Conservation (phyloP, 1,140 invertebrate species). For the Diuraphis noxia region DNA sequence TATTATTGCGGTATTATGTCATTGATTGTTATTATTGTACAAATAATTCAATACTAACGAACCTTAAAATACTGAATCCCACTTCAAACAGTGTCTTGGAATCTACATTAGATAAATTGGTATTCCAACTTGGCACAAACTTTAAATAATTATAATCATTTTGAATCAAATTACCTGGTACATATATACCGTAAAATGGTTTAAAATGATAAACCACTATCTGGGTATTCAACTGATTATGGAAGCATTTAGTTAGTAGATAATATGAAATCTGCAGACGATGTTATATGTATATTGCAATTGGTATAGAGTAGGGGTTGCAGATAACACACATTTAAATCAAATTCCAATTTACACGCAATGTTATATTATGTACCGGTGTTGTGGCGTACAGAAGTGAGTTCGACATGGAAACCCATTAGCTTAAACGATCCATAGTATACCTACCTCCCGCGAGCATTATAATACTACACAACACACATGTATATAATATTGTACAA, state of each 20-base stretch:
- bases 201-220: not conserved
- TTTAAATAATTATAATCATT: not conserved
- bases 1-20: too few species aligned
- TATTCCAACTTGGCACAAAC: not conserved
- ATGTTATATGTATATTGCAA: not conserved
- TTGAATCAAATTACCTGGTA: not conserved
- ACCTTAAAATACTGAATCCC: too few species aligned
- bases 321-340: not conserved
- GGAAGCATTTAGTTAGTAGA: not conserved
- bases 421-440: not conserved
- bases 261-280: not conserved
- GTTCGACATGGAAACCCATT: slow-evolving; percentile 19
- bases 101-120: too few species aligned
- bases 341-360: not conserved
- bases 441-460: not conserved
- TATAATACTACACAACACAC: not conserved
- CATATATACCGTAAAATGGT: not conserved
- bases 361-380: not conserved
- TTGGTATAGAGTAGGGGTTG: not conserved
- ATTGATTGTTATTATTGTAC: too few species aligned
- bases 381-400: not conserved
- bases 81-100: too few species aligned
- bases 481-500: not conserved
- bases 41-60: too few species aligned
- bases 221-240: not conserved